Conservation (phyloP, 2,888 invertebrate genomes). For the Baronia brevicornis region DNA sequence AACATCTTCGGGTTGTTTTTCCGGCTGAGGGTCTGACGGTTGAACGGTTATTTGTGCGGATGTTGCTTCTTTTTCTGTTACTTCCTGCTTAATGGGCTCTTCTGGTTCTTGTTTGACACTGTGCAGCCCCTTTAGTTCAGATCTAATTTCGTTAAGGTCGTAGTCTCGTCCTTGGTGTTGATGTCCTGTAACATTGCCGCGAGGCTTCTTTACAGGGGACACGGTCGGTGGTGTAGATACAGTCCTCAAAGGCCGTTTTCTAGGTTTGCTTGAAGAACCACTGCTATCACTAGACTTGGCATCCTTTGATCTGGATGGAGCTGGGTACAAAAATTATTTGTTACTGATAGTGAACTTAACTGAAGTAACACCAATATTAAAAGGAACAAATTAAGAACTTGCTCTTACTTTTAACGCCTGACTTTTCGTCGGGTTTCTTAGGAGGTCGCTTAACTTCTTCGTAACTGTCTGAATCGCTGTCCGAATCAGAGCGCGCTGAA, state of each 20-base stretch:
- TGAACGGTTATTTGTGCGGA: conserved; percentile 23
- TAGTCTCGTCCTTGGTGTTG: conserved; percentile 79
- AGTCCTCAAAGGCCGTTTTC: conserved; percentile 54
- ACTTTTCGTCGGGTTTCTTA: conserved; percentile 59
- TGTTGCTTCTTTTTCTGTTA: conserved; percentile 33
- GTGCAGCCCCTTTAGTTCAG: conserved; percentile 86
- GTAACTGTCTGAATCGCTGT: conserved; percentile 73
- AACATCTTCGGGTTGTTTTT: conserved; percentile 78
- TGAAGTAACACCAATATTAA: not conserved
- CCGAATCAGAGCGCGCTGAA: conserved; percentile 60
- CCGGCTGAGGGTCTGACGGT: conserved; percentile 37
- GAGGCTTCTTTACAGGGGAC: conserved; percentile 54
- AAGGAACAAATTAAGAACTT: not conserved
- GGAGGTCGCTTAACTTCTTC: conserved; percentile 55
- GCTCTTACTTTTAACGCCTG: conserved; percentile 43
- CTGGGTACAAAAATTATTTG: conserved; percentile 30
- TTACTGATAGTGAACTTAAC: not conserved
- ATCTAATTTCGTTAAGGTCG: conserved; percentile 89
- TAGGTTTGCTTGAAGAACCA: conserved; percentile 54
- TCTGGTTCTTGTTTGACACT: conserved; percentile 68
- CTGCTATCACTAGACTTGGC: conserved; percentile 60
- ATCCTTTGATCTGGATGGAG: conserved; percentile 51
- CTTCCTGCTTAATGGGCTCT: conserved; percentile 43
- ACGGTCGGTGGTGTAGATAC: conserved; percentile 46
- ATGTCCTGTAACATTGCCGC: conserved; percentile 37